Evolutionary conservation across 2,888 invertebrate species (phyloP), one percentile per base, ranked within the genome.

Genomic region (Pyrrhia umbra): DNA sequence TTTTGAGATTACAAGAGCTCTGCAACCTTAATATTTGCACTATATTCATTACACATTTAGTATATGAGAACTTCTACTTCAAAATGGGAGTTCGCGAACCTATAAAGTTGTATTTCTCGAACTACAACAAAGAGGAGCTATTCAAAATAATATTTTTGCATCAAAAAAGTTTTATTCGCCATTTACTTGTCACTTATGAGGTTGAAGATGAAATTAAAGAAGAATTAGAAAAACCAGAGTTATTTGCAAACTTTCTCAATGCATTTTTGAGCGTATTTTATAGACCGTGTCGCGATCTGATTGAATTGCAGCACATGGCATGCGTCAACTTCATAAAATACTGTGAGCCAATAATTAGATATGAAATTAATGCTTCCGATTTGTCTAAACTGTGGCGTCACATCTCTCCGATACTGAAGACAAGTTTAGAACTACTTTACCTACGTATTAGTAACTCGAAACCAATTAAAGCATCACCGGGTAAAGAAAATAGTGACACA

Each of bases 251-350:
- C 91, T 98, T 98, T 91, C 91, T 98, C 52, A 97, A 96, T 88
- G 95, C 98, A 47, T 97, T 98, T 86, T 93, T 98, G 4, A 97
- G 97, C 76, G 97, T 98, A 37, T 98, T 98, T 90, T 97, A 97
- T 84, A 95, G 97, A 82, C 97, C 97, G 25, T 98, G 98, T 90
- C 95, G 98, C 20, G 98, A 98, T 95, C 90, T 98, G 50, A 96
- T 96, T 21, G 98, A 99, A 90, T 94, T 99, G 56, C 95, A 96
- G 71, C 96, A 98, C 83, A 96, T 98, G 95, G 97, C 98, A n/a
- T 95, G 96, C 79, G 93, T 96, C 43, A 97, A 96, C 88, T 98
- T 98, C 83, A 86, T 94, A 0, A 96, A 96, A 85, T 98, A 98
- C 86, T 95, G 97, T 81, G 97, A 97, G 81, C 98, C 98, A 0